phyloP scores from a whole-genome alignment of 2,797 vertebrate species.

The Diglossa cyanea region DNA sequence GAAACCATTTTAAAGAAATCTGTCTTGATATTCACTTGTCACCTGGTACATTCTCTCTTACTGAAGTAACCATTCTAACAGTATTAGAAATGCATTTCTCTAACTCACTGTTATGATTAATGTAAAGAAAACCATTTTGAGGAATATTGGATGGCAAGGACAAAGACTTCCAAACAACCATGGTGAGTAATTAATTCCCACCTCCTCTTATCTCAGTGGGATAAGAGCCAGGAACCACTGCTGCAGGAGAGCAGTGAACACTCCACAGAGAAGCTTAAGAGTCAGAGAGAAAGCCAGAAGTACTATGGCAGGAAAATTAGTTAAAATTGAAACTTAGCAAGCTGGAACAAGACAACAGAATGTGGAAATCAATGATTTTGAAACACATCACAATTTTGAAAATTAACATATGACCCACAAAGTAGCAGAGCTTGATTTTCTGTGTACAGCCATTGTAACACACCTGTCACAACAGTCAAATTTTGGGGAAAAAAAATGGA shows the following conservation, averaged over 20 bases:
- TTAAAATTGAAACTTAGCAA: background rate
- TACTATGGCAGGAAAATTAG: background rate
- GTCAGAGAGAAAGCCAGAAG: background rate
- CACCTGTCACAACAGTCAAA: background rate
- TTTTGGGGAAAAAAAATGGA: background rate
- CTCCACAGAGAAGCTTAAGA: background rate
- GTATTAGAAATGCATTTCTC: background rate
- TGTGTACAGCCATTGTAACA: background rate
- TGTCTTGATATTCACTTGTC: background rate
- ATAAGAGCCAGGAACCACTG: background rate
- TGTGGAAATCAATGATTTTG: background rate
- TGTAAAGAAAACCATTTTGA: background rate
- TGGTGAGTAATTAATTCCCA: background rate
- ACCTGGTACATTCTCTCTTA: background rate
- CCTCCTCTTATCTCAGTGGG: background rate
- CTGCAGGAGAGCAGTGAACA: background rate
- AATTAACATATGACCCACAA: background rate
- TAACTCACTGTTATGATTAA: background rate
- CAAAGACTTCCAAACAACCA: background rate
- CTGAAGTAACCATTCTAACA: background rate
- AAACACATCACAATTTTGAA: fast-evolving
- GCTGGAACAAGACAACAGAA: background rate
- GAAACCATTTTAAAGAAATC: background rate
- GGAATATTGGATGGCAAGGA: background rate
- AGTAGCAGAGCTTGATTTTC: background rate